Conservation (phyloP, 2,888 invertebrate species). For the Hipparchia sbordonii region DNA sequence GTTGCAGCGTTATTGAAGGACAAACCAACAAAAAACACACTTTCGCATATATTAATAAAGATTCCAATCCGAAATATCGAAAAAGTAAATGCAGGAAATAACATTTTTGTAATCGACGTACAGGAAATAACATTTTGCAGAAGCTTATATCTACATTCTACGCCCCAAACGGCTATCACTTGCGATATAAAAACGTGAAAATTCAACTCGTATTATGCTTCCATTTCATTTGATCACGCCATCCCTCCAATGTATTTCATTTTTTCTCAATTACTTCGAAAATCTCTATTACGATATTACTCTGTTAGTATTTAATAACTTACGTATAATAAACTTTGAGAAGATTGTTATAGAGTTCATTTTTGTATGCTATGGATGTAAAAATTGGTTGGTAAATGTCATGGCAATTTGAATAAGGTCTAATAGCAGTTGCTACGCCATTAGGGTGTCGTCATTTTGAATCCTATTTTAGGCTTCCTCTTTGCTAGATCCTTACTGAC, state of each 20-base stretch:
- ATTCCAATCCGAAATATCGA: neutral
- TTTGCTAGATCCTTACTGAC: neutral
- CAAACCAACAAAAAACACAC: no score
- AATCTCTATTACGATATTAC: constrained; percentile 29
- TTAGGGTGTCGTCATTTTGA: constrained; percentile 22
- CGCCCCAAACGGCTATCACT: constrained; percentile 4
- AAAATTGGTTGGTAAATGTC: constrained; percentile 25
- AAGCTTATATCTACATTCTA: neutral
- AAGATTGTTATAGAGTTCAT: neutral
- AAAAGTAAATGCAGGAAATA: neutral
- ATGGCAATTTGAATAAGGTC: constrained; percentile 26
- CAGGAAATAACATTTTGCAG: neutral
- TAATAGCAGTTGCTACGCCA: constrained; percentile 26
- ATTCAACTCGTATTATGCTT: constrained; percentile 29
- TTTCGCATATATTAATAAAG: no score
- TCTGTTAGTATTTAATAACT: neutral
- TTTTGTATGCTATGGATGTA: neutral
- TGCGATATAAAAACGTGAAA: constrained; percentile 21
- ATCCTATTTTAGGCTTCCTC: constrained; percentile 13
- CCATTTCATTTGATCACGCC: constrained; percentile 33
- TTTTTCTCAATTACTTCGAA: constrained; percentile 30
- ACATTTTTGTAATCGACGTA: neutral
- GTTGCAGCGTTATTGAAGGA: no score
- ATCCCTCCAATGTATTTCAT: constrained; percentile 29
- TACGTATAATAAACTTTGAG: neutral